Evolutionary conservation across 2,797 vertebrate species (phyloP).

Genomic region (Acanthopagrus latus): DNA sequence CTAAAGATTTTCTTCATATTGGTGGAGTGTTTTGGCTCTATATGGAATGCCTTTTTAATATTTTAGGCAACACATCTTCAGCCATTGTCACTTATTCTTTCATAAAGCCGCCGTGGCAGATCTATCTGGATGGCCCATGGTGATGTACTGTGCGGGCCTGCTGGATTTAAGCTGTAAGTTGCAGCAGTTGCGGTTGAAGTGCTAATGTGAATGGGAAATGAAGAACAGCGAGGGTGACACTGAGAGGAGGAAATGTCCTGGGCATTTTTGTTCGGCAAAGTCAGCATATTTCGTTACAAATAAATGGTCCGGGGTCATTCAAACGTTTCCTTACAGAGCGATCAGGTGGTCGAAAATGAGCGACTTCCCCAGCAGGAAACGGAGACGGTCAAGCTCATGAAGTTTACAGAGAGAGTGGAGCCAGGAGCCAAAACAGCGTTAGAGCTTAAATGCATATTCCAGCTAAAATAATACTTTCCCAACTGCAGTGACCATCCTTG

Average conservation of each 20-base stretch:
- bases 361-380: constrained; percentile 33
- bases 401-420: background rate
- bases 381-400: constrained; percentile 9
- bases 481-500: background rate
- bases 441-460: background rate
- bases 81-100: background rate
- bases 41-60: background rate
- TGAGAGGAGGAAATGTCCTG: constrained; percentile 68
- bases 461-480: background rate
- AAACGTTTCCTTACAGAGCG: constrained; percentile 13
- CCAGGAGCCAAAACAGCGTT: constrained; percentile 12
- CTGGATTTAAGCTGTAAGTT: background rate
- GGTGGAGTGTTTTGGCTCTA: background rate
- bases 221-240: constrained; percentile 29
- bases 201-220: constrained; percentile 13
- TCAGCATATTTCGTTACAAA: constrained; percentile 58
- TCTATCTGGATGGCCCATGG: background rate
- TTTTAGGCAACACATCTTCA: constrained; percentile 9
- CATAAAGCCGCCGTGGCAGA: background rate
- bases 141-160: background rate
- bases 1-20: too few species aligned
- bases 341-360: constrained; percentile 47
- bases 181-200: constrained; percentile 2
- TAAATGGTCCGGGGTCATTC: constrained; percentile 32
- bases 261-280: constrained; percentile 39